Evolutionary conservation across 2,797 vertebrate genomes (phyloP).

Genomic region (Delichon dasypus): DNA sequence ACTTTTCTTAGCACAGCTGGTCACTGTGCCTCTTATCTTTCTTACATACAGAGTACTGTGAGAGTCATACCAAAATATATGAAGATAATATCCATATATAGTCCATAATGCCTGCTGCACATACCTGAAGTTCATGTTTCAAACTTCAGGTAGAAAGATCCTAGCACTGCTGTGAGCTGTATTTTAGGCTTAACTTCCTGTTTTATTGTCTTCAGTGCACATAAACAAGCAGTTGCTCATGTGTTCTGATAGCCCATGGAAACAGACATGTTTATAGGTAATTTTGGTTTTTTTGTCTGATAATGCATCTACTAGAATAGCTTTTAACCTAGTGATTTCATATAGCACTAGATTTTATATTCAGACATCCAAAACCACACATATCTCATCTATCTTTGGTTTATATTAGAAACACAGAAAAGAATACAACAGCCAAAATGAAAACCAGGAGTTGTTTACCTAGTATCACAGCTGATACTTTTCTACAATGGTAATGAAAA

Average conservation of each 20-base stretch:
- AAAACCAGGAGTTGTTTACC: neutral
- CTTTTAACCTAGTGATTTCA: neutral
- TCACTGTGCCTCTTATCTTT: neutral
- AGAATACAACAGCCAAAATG: neutral
- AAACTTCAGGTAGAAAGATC: neutral
- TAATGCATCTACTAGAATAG: neutral
- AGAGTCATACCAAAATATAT: neutral
- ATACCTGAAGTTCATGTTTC: neutral
- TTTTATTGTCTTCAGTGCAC: neutral
- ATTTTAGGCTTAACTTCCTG: neutral
- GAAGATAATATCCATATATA: neutral
- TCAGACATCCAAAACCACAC: neutral
- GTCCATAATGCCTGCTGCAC: neutral
- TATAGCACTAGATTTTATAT: neutral
- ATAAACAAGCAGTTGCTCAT: neutral
- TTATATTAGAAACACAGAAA: neutral
- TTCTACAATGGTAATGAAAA: neutral
- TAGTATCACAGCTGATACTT: neutral
- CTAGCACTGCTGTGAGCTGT: neutral
- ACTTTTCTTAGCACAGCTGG: neutral
- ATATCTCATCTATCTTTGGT: neutral
- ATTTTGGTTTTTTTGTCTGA: neutral
- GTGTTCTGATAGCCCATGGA: neutral
- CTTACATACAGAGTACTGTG: neutral
- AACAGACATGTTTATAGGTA: neutral